Base-by-base conservation (phyloP, 1,140 invertebrate species). In the Cydia strobilella region DNA sequence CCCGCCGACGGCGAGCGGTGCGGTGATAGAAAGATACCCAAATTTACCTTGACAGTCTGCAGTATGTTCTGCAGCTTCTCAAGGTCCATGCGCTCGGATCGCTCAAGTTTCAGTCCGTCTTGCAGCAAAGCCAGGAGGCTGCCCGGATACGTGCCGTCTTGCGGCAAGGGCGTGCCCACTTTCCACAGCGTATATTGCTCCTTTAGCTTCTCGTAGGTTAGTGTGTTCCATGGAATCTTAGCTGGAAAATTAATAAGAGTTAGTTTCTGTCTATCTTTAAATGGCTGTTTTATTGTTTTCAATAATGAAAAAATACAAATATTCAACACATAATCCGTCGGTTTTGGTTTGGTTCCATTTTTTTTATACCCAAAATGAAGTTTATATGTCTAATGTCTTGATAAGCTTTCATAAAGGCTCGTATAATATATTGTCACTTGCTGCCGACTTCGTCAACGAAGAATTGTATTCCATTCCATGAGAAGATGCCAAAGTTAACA, bases 141-240 rank as follows among this genome's bases (percentile, higher is more conserved):
- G 9, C 88, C 89, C 0, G 91, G 91, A 74, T 92, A 93, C 0
- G 83, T 89, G 0, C 89, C 89, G 66, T 90, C 87, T 25, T 80
- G 75, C 7, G 85, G 82, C 51, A 93, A 66, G 3, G 54, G 71
- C 1, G 90, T 76, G 2, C 90, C 90, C 0, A 80, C 80, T 48
- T 86, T 84, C 87, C 86, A 88, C 5, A 84, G 59, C 7, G 82
- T 77, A 77, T 93, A 93, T 7, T 85, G 78, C 23, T 91, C 85
- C 62, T 86, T 86, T 0, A 93, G 77, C 39, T 89, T 82, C 0
- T 84, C 82, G 75, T 93, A 92, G 0, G 83, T 79, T 2, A 87
- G 73, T 12, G 77, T 80, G 74, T 90, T 88, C 89, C 90, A 93
- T 9, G 93, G 93, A 0, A 89, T 74, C 23, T 82, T 72, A 15